Evolutionary conservation across 2,888 invertebrate species (phyloP).

Genomic region (Alloscopus bannaensis): DNA sequence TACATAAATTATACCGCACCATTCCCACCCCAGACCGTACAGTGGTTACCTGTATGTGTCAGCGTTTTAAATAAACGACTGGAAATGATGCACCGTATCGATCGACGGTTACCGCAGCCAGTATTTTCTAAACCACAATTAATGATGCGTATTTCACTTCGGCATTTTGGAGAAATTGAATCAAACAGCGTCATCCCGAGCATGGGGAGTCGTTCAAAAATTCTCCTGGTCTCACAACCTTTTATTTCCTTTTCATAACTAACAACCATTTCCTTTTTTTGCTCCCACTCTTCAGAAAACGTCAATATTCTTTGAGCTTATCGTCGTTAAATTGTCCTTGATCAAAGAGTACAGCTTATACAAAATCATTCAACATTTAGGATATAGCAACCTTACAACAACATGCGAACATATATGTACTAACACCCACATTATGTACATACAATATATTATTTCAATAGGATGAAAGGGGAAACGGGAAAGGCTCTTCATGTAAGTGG

Average conservation of each 20-base stretch:
- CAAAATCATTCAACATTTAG: too few relatives aligned
- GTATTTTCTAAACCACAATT: slow-evolving; percentile 31
- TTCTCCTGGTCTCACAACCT: background rate
- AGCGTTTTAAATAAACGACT: too few relatives aligned
- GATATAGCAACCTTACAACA: too few relatives aligned
- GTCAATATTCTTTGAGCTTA: slow-evolving; percentile 13
- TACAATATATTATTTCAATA: background rate
- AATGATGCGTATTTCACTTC: slow-evolving; percentile 22
- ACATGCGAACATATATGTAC: too few relatives aligned
- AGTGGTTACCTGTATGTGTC: too few relatives aligned
- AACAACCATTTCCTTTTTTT: too few relatives aligned
- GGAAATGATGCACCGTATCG: too few relatives aligned
- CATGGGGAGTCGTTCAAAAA: background rate
- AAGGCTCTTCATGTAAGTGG: slow-evolving; percentile 30
- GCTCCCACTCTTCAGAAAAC: slow-evolving; percentile 5
- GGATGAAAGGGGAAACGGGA: background rate
- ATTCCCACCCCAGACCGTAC: too few relatives aligned
- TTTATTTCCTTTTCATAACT: too few relatives aligned
- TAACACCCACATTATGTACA: background rate
- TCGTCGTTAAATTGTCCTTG: slow-evolving; percentile 5
- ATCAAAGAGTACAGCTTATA: slow-evolving; percentile 8
- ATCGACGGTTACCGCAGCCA: slow-evolving; percentile 21
- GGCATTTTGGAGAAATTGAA: background rate
- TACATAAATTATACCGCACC: too few relatives aligned
- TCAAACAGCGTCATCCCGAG: background rate